Conservation (phyloP, 2,888 invertebrate species). For the Drosophila cracens region DNA sequence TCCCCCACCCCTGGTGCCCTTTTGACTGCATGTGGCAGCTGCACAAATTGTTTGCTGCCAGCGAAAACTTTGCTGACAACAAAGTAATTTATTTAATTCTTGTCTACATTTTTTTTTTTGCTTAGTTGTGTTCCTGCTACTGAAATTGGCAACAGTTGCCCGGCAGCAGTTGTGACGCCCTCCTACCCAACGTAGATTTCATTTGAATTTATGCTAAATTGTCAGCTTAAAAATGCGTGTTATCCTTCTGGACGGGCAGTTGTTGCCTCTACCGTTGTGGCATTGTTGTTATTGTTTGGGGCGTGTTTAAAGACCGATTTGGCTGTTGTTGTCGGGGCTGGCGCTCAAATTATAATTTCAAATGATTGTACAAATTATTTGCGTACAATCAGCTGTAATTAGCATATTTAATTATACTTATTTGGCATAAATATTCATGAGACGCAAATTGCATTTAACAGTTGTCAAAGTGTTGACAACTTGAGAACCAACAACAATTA, state of each 20-base stretch:
- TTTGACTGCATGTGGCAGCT: slow-evolving; percentile 59
- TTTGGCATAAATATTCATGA: slow-evolving; percentile 76
- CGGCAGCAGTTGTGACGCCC: slow-evolving; percentile 40
- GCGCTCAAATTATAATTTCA: slow-evolving; percentile 72
- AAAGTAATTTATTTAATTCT: slow-evolving; percentile 77
- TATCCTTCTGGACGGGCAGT: slow-evolving; percentile 63
- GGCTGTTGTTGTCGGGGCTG: slow-evolving; percentile 12
- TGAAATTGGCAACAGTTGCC: slow-evolving; percentile 70
- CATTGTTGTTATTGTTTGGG: slow-evolving; percentile 12
- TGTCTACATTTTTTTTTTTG: slow-evolving; percentile 35
- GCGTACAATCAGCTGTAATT: slow-evolving; percentile 78
- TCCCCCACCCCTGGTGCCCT: slow-evolving; percentile 11
- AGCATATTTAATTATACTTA: slow-evolving; percentile 76
- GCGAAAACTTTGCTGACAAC: slow-evolving; percentile 69
- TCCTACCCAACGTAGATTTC: slow-evolving; percentile 42
- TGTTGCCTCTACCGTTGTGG: slow-evolving; percentile 24
- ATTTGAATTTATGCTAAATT: slow-evolving; percentile 79
- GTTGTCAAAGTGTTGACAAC: slow-evolving; percentile 64
- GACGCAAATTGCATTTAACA: slow-evolving; percentile 66
- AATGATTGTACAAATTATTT: slow-evolving; percentile 76
- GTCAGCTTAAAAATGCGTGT: slow-evolving; percentile 73
- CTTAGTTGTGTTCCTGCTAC: slow-evolving; percentile 26
- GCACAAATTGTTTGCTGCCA: slow-evolving; percentile 74
- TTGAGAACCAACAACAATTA: slow-evolving; percentile 52
- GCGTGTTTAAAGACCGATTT: slow-evolving; percentile 40